A percentile compares a stretch with the other conserved stretches of the same genome.
Conservation (phyloP, 1,140 invertebrate species). For the Caerostris extrusa region DNA sequence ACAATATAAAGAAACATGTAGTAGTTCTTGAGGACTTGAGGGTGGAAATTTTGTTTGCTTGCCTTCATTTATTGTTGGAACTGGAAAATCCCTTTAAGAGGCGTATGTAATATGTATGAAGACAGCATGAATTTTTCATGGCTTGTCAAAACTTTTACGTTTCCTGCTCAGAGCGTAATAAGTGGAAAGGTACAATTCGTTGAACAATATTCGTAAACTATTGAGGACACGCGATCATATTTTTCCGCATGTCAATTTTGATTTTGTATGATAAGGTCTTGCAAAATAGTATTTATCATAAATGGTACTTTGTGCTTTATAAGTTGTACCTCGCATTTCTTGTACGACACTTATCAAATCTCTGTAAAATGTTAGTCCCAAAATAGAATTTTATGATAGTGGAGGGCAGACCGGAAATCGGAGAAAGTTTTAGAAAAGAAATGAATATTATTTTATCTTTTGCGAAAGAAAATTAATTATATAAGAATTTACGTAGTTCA, state of each 20-base stretch:
- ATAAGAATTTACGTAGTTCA: no score
- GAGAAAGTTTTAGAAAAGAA: no score
- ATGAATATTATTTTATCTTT: no score
- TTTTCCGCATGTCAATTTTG: slow-evolving; percentile 38
- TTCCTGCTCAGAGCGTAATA: slow-evolving; percentile 40
- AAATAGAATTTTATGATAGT: background rate
- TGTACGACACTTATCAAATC: background rate
- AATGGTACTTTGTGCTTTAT: background rate
- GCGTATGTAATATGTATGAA: slow-evolving; percentile 73
- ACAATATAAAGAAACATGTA: slow-evolving; percentile 31
- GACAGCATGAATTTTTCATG: slow-evolving; percentile 71
- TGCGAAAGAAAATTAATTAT: no score
- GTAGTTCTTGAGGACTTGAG: background rate
- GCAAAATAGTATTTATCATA: slow-evolving; percentile 28
- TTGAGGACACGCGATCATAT: slow-evolving; percentile 34
- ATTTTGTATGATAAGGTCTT: background rate
- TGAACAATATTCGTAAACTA: slow-evolving; percentile 57
- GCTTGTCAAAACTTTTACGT: slow-evolving; percentile 61
- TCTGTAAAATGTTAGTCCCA: background rate
- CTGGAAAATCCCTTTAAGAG: slow-evolving; percentile 42
- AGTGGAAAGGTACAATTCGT: slow-evolving; percentile 57
- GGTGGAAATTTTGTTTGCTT: background rate
- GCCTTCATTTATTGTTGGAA: slow-evolving; percentile 6
- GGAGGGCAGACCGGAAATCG: background rate
- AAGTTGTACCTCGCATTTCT: background rate